These are phyloP conservation scores for Schizopygopsis pylzovi DNA, from an alignment of 2,797 vertebrate species.

Conservation along the genomic window DNA sequence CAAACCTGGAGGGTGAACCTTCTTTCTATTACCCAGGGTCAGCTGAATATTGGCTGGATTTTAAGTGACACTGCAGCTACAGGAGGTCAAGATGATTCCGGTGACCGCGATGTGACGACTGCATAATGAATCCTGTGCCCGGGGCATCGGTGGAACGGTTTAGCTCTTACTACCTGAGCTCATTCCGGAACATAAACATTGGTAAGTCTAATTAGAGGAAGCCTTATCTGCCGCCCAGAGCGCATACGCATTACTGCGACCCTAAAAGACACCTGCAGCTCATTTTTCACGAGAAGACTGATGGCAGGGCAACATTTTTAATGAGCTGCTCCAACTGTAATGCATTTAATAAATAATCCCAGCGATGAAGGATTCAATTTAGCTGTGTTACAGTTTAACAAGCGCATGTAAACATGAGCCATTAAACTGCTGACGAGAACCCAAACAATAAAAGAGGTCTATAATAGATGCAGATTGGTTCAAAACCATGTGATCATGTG, in stretches of 20 bases:
- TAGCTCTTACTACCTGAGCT: constrained; percentile 30
- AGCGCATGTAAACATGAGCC: constrained; percentile 65
- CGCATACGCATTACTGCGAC: constrained; percentile 36
- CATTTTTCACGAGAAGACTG: constrained; percentile 40
- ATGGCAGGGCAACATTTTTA: constrained; percentile 51
- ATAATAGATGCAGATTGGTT: not conserved
- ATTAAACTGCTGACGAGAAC: constrained; percentile 59
- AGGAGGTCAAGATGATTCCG: constrained; percentile 2
- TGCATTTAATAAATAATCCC: constrained; percentile 59
- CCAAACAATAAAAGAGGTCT: constrained; percentile 45
- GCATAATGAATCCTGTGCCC: constrained; percentile 49
- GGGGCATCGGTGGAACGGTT: constrained; percentile 19
- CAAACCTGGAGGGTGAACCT: constrained; percentile 19
- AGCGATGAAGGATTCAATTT: constrained; percentile 63
- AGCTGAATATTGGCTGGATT: constrained; percentile 36
- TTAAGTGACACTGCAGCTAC: constrained; percentile 15
- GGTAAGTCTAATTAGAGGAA: constrained; percentile 52
- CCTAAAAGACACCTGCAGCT: constrained; percentile 9
- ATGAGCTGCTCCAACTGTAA: constrained; percentile 58
- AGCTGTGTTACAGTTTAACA: constrained; percentile 70
- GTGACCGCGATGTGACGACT: constrained; percentile 44
- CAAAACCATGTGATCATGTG: not conserved
- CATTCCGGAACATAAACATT: constrained; percentile 55
- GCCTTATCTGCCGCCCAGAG: constrained; percentile 45
- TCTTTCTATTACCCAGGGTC: constrained; percentile 52